Conservation (phyloP, 2,888 invertebrate genomes). For the Catocala sponsa region DNA sequence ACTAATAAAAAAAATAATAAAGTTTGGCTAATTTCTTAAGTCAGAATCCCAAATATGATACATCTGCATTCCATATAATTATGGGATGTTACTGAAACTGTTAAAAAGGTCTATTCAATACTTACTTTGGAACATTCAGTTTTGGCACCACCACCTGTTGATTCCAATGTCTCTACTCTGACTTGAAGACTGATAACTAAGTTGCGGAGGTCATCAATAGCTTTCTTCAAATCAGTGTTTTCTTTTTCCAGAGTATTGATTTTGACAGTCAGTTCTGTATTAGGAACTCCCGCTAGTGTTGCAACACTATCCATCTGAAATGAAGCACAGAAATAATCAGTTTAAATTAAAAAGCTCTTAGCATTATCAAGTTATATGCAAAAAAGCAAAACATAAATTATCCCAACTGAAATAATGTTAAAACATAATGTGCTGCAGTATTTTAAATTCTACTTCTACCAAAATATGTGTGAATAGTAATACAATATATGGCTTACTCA, state of each 20-base stretch:
- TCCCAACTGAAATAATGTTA: too few species aligned
- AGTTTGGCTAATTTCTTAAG: too few species aligned
- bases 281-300: conserved; percentile 85
- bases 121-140: conserved; percentile 63
- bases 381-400: too few species aligned
- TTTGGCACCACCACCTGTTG: conserved; percentile 57
- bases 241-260: conserved; percentile 88
- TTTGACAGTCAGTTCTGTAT: conserved; percentile 87
- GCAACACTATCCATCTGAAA: conserved; percentile 91
- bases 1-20: too few species aligned
- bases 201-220: conserved; percentile 80
- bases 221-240: conserved; percentile 84
- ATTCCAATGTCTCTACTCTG: conserved; percentile 78
- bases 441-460: conserved; percentile 4
- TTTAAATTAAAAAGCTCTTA: background rate
- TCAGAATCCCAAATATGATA: too few species aligned
- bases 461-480: conserved; percentile 56
- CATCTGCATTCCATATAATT: too few species aligned
- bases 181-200: conserved; percentile 82
- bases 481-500: conserved; percentile 80
- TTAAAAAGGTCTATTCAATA: background rate
- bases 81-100: too few species aligned
- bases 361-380: too few species aligned
- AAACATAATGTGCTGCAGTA: too few species aligned
- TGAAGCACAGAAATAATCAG: conserved; percentile 3